Base-by-base conservation (phyloP, 2,113 vertebrate genomes). In the Hylia prasina region DNA sequence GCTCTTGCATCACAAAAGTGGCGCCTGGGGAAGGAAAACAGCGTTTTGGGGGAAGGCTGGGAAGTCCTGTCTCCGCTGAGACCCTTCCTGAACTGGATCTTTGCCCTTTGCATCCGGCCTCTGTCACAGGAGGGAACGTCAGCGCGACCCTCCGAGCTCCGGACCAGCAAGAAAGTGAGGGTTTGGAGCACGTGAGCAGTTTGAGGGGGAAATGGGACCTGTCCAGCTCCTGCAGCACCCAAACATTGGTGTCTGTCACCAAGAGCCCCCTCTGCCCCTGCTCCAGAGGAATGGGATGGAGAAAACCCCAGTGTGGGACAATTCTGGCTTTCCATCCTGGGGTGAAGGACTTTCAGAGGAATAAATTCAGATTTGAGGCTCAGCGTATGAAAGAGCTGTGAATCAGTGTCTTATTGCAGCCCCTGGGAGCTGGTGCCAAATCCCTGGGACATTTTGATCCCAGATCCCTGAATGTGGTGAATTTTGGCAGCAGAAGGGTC, bases 71-170 rank as follows among this genome's bases (percentile, higher is more conserved):
- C 35, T 63, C 39, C 45, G 1, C 37, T 16, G 10, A 50, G 37
- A 13, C 15, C 1, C 1, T 20, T 51, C 51, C 66, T 3, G 47
- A 42, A 0, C 15, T 1, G 2, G 10, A 10, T 3, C 20, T 6
- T 11, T 28, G 77, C 25, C 35, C n/a, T 65, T 15, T 28, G 64
- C 10, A 0, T 15, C 11, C 9, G 5, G 50, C 21, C 22, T 11
- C 11, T 2, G 0, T 4, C 1, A 0, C 40, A 6, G 53, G 11
- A 50, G 9, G 13, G 60, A 10, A 7, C 6, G 3, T 2, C 82
- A 6, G 16, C 0, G 8, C 31, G 35, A 11, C 15, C 7, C 1
- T 39, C 8, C 3, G 61, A 65, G 79, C 64, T 61, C 75, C 9
- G 53, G 37, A 4, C 2, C 50, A 8, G 47, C 63, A 45, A 48